Base-by-base conservation (phyloP, 2,113 vertebrate genomes). In the Tricholaema leucomelas region DNA sequence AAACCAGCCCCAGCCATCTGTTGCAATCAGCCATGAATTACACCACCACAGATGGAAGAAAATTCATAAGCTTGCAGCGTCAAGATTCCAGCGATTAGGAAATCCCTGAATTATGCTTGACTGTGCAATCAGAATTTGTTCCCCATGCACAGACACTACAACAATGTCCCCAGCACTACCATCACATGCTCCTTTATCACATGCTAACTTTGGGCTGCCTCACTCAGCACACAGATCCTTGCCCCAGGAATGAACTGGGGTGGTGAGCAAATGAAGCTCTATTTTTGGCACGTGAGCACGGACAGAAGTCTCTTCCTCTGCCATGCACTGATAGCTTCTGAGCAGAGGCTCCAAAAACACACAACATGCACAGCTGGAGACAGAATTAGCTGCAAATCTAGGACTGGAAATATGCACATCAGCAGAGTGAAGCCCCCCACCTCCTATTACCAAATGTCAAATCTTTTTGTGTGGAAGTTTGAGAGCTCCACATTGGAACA, bases 41-140 rank as follows among this genome's bases (percentile, higher is more conserved):
- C 94, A 91, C 88, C 86, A 91, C 73, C 81, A 67, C 94, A 95
- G 95, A 95, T 87, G 93, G 85, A 54, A 91, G 73, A 71, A 73
- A 88, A 93, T 48, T 77, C 87, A 16, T 30, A 58, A 70, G 73
- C 76, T 75, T 95, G 85, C 85, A 90, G 73, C 91, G 88, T 95
- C 93, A 95, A 88, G 83, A 90, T 88, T 92, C 58, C 83, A 88
- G 85, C 4, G 65, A 92, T 88, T 91, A 75, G 88, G 90, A 95
- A 95, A 95, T 76, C 85, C 81, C 80, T 75, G 83, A 90, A 50
- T 94, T 92, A 66, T 4, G n/a, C 65, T 46, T 4, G 2, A 71
- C 28, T 80, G 54, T 76, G 85, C 88, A 93, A 83, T 67, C 54
- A 30, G 38, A 75, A 78, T 71, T 83, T 18, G 30, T 13, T 83